phyloP scores from a whole-genome alignment of 2,888 invertebrate species.

The Amphipoea lucens region DNA sequence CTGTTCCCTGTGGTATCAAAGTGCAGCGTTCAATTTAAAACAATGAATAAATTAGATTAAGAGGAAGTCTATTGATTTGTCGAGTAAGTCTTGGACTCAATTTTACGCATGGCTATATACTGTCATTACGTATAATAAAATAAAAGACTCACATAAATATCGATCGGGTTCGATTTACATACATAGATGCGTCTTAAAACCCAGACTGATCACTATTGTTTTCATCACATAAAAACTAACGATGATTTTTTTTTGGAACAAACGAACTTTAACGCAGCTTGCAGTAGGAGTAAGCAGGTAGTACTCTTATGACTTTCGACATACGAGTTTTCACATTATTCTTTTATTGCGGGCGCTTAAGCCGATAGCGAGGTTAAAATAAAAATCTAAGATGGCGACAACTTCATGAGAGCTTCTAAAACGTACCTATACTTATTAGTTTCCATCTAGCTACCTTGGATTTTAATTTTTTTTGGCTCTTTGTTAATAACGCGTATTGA shows the following conservation, averaged over 20 bases:
- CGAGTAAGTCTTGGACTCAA: not conserved
- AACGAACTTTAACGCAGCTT: not conserved
- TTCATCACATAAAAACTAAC: not conserved
- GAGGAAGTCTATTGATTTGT: slow-evolving; percentile 10
- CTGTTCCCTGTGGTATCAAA: not conserved
- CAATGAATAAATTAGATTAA: slow-evolving; percentile 37
- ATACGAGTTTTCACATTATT: not conserved
- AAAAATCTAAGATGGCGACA: not conserved
- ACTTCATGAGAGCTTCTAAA: not conserved
- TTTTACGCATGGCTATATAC: not conserved
- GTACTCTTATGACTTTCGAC: not conserved
- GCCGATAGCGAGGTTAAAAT: not conserved
- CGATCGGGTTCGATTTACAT: not conserved
- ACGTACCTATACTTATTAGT: too few relatives aligned
- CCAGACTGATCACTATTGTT: not conserved
- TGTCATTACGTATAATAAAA: not conserved
- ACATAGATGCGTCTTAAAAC: not conserved
- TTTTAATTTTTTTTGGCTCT: too few relatives aligned
- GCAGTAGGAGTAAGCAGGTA: not conserved
- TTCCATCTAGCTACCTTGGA: too few relatives aligned
- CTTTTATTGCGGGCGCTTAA: not conserved
- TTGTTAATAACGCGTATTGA: too few relatives aligned
- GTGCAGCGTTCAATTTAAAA: slow-evolving; percentile 28
- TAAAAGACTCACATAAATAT: not conserved
- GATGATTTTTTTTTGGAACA: not conserved